Evolutionary conservation across 2,113 vertebrate species (phyloP), one percentile per base, ranked within the genome.

Genomic region (Irena cyanogastra): DNA sequence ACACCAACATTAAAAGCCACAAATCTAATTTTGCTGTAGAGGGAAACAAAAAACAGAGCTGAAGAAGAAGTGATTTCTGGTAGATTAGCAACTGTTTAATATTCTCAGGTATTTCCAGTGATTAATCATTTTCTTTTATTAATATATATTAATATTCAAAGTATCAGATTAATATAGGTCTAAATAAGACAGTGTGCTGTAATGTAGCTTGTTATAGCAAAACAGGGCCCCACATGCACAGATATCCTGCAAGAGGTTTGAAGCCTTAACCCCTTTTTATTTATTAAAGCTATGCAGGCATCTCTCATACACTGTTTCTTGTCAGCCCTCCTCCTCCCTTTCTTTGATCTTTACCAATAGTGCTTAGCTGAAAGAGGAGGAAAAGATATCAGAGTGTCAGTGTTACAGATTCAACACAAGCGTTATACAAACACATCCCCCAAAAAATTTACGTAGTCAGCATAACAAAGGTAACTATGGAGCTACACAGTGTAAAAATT

Each of bases 301-400:
- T 87, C 77, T 93, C 71, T 87, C 60, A 89, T 79, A 78, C 86
- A 60, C 80, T 92, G 88, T 47, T 92, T 76, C 91, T 94, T 92
- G 84, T 94, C 95, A 94, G 84, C 28, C 70, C 91, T 95, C 86
- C 95, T 94, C 94, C 79, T 89, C 61, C 27, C 45, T 80, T 75
- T 90, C 94, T 97, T 97, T 97, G 91, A 97, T 97, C 91, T 92
- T 90, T 79, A 66, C 83, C 90, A 90, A 94, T 92, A 95, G 82
- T 95, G 72, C 83, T 87, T 81, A 85, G 81, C 76, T 68, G 78
- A 88, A 91, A 91, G 88, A 81, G 78, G 63, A 91, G 76, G 68
- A 57, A 71, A 95, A 83, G 86, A 76, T 93, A 96, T 28, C 85
- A 68, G 75, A 52, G 72, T 68, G 88, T 87, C 91, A 64, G 63